These are phyloP conservation scores for Myripristis jacobus DNA, from an alignment of 2,797 vertebrate genomes.

Conservation along the genomic window DNA sequence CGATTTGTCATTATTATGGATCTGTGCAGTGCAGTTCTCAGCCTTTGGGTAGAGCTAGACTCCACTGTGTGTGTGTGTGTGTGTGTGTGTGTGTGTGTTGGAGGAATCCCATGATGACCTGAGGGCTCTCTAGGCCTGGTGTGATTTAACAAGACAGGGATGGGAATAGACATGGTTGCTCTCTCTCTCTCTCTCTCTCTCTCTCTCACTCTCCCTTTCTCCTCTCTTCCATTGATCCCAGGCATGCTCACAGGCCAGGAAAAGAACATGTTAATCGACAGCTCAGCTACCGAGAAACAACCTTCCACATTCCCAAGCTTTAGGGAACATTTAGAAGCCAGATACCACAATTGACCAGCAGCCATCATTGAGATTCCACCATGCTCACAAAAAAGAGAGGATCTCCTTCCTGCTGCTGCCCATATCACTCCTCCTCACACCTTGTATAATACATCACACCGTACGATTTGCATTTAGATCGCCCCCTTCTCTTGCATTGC, in stretches of 20 bases:
- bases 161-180: slow-evolving; percentile 58
- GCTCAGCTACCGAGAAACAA: slow-evolving; percentile 53
- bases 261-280: slow-evolving; percentile 74
- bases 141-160: slow-evolving; percentile 66
- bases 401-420: slow-evolving; percentile 47
- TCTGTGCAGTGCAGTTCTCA: slow-evolving; percentile 32
- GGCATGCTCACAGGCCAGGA: slow-evolving; percentile 56
- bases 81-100: slow-evolving; percentile 24
- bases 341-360: slow-evolving; percentile 62
- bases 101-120: slow-evolving; percentile 47
- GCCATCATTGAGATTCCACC: slow-evolving; percentile 58
- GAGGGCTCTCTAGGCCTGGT: slow-evolving; percentile 45
- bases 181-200: slow-evolving; percentile 51
- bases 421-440: slow-evolving; percentile 50
- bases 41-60: slow-evolving; percentile 45
- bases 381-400: slow-evolving; percentile 42
- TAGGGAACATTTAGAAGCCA: slow-evolving; percentile 61
- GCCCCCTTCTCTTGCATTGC: slow-evolving; percentile 51
- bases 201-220: slow-evolving; percentile 42
- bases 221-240: slow-evolving; percentile 57
- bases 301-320: slow-evolving; percentile 40
- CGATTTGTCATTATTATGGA: slow-evolving; percentile 76
- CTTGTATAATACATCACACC: slow-evolving; percentile 63
- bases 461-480: slow-evolving; percentile 84
- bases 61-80: slow-evolving; percentile 9